Percentiles rank a stretch among this genome's conserved stretches.
Conservation (phyloP, 2,797 vertebrate genomes). For the Sebastes melanostomus region DNA sequence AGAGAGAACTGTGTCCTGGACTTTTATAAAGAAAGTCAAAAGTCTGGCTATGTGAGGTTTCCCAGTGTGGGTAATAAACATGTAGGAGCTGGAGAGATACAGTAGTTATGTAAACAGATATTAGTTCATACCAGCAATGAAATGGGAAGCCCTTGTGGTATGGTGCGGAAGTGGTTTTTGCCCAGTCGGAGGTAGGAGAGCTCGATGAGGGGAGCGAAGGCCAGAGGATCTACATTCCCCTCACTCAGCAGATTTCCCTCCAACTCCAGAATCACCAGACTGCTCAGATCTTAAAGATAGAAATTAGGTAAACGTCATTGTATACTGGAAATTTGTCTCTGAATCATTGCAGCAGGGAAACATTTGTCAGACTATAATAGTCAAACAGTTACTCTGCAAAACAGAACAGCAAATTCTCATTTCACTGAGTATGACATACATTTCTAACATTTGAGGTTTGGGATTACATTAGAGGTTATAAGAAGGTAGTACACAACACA, state of each 20-base stretch:
- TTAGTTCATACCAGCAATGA: constrained; percentile 86
- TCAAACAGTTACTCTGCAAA: background rate
- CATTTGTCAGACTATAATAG: background rate
- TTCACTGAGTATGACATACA: background rate
- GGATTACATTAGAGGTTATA: background rate
- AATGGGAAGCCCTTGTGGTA: constrained; percentile 92
- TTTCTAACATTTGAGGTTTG: background rate
- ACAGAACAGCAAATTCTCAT: background rate
- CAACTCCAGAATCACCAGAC: constrained; percentile 92
- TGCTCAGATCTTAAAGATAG: constrained; percentile 82
- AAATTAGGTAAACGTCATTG: background rate
- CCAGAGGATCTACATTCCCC: constrained; percentile 85
- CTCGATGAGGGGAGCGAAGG: constrained; percentile 84
- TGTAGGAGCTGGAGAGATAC: background rate
- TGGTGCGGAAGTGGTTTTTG: constrained; percentile 91
- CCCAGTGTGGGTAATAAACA: background rate
- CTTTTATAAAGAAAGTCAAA: background rate
- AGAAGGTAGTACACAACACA: background rate
- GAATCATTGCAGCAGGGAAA: background rate
- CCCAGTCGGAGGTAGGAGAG: constrained; percentile 91
- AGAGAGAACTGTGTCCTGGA: background rate
- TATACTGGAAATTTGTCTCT: background rate
- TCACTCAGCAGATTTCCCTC: constrained; percentile 95
- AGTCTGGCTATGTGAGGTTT: background rate
- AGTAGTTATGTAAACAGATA: background rate